Evolutionary conservation across 2,888 invertebrate species (phyloP).

Genomic region (Drosophila cyrtoloma): DNA sequence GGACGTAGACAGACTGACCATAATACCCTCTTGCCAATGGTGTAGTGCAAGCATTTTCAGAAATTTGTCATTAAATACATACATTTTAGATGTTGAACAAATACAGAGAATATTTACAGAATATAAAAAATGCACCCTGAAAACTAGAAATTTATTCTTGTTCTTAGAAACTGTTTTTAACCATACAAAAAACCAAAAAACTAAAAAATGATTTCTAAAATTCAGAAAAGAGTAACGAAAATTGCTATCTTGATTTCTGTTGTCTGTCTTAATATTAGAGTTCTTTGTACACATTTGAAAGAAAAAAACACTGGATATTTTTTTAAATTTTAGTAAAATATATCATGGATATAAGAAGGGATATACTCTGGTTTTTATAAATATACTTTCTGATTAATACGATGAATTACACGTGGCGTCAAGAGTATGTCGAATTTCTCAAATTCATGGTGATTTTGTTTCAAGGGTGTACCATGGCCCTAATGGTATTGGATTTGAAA

Average conservation of each 20-base stretch:
- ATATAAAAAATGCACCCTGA: accelerated
- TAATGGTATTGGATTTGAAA: not conserved
- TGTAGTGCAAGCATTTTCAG: not conserved
- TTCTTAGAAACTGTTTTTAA: not conserved
- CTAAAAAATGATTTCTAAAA: not conserved
- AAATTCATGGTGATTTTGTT: not conserved
- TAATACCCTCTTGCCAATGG: not conserved
- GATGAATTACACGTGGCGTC: not conserved
- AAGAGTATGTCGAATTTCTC: not conserved
- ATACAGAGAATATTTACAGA: not conserved
- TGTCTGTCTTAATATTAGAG: not conserved
- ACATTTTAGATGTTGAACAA: not conserved
- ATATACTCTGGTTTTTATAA: not conserved
- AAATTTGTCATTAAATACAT: not conserved
- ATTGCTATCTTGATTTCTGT: accelerated
- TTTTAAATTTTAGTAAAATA: accelerated
- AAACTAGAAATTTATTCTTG: not conserved
- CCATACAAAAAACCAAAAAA: not conserved
- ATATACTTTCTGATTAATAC: not conserved
- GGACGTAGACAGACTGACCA: not conserved
- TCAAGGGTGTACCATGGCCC: not conserved
- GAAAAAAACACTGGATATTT: not conserved
- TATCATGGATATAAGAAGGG: too few species aligned
- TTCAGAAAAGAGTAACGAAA: not conserved
- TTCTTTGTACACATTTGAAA: not conserved